These are phyloP conservation scores for Hirtodrosophila cameraria DNA, from an alignment of 2,888 invertebrate species.

Conservation along the genomic window DNA sequence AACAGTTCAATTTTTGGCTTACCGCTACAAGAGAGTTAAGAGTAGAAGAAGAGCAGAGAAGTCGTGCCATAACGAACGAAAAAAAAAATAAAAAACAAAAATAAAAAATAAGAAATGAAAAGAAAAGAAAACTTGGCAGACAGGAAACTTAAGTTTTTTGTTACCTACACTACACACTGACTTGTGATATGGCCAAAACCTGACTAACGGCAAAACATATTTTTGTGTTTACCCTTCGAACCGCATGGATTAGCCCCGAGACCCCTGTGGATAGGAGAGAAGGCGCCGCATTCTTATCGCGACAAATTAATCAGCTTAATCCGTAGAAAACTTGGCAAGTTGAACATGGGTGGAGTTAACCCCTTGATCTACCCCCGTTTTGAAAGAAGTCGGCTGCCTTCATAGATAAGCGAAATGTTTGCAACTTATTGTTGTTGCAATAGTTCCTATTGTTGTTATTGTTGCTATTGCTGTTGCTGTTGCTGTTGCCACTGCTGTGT, in stretches of 20 bases:
- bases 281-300: conserved; percentile 74
- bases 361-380: not conserved
- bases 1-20: conserved; percentile 49
- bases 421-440: conserved; percentile 63
- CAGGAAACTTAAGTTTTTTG: conserved; percentile 78
- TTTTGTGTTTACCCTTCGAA: conserved; percentile 78
- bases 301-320: conserved; percentile 80
- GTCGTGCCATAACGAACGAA: conserved; percentile 31
- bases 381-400: conserved; percentile 59
- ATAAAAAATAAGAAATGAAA: conserved; percentile 8
- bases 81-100: not conserved
- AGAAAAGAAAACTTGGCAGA: conserved; percentile 65
- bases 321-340: conserved; percentile 73
- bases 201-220: conserved; percentile 72
- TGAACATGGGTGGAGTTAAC: conserved; percentile 54
- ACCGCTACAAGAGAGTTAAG: conserved; percentile 37
- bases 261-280: conserved; percentile 1
- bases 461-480: conserved; percentile 22
- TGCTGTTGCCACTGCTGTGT: conserved; percentile 34
- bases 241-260: conserved; percentile 64
- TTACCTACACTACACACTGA: conserved; percentile 69
- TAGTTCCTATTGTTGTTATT: conserved; percentile 30
- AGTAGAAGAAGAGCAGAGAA: conserved; percentile 13
- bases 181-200: conserved; percentile 61
- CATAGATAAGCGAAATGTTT: conserved; percentile 70